phyloP scores from a whole-genome alignment of 2,113 vertebrate genomes.

The Romanogobio albipinnatus region DNA sequence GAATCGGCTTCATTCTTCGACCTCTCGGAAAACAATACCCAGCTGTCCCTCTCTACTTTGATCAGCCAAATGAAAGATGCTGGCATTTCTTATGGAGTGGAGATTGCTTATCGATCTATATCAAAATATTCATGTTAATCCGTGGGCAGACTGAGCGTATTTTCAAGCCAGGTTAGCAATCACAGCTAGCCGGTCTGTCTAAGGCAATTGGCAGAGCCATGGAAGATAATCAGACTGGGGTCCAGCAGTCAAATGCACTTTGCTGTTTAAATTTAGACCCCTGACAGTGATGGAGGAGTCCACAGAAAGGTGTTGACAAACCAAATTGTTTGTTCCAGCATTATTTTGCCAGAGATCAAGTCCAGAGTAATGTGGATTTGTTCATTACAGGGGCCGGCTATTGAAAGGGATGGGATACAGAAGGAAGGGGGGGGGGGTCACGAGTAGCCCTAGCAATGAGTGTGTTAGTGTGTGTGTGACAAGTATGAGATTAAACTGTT shows the following conservation, averaged over 20 bases:
- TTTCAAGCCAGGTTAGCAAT: slow-evolving; percentile 99
- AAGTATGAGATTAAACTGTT: slow-evolving; percentile 56
- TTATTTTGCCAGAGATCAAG: slow-evolving; percentile 99
- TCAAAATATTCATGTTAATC: slow-evolving; percentile 99
- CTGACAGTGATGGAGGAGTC: slow-evolving; percentile 99
- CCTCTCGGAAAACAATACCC: slow-evolving; percentile 92
- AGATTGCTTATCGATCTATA: slow-evolving; percentile 99
- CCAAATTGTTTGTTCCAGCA: slow-evolving; percentile 99
- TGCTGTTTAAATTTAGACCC: slow-evolving; percentile 99
- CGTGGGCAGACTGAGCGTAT: slow-evolving; percentile 88
- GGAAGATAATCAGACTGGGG: slow-evolving; percentile 99
- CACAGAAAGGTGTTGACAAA: slow-evolving; percentile 99
- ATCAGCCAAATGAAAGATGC: slow-evolving; percentile 99
- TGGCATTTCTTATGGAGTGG: slow-evolving; percentile 99
- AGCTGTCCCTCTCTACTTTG: slow-evolving; percentile 93
- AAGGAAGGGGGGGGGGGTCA: slow-evolving; percentile 41
- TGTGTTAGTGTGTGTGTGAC: slow-evolving; percentile 46
- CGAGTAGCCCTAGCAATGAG: slow-evolving; percentile 74
- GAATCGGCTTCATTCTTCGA: slow-evolving; percentile 84
- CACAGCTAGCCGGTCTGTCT: slow-evolving; percentile 97
- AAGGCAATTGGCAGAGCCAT: slow-evolving; percentile 97
- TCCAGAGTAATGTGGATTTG: slow-evolving; percentile 99
- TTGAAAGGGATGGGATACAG: slow-evolving; percentile 55
- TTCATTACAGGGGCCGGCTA: slow-evolving; percentile 92
- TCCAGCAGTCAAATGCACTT: slow-evolving; percentile 99